Base-by-base conservation (phyloP, 1,140 invertebrate species). In the Phymastichus coffea region DNA sequence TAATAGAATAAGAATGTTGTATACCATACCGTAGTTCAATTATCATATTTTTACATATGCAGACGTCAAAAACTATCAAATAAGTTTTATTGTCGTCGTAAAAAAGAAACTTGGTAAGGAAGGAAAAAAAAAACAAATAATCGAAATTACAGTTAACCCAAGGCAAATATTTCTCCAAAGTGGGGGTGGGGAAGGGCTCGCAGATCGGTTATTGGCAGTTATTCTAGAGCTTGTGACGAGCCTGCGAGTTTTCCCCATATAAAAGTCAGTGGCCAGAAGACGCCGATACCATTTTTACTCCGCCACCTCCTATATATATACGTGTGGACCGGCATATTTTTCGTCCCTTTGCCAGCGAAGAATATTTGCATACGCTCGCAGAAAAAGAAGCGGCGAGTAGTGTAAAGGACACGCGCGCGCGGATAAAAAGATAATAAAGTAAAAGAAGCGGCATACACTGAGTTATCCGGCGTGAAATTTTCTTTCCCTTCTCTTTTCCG, bases 301-400 rank as follows among this genome's bases (percentile, higher is more conserved):
- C 41, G 37, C 38, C 40, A 43, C 57, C 44, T 35, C 40, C n/a
- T n/a, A n/a, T n/a, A n/a, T n/a, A n/a, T n/a, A 23, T 15, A 15
- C 10, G 15, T 17, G 20, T 12, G 17, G 15, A 14, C 7, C 38
- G 30, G n/a, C 37, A 58, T 48, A 53, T 53, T 53, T 48, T 38
- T 41, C 56, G 35, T 20, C 37, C 19, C 26, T 51, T n/a, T n/a
- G n/a, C n/a, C n/a, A n/a, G n/a, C n/a, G n/a, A n/a, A n/a, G n/a
- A n/a, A 43, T 61, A 70, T 70, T 70, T 70, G 65, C 68, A 68
- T 68, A 66, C 59, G 68, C 63, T 68, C 55, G 59, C 63, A 60
- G 54, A 61, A 54, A 60, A 53, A 43, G 20, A 57, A 22, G 30
- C 17, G 17, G 22, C 14, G n/a, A n/a, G n/a, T n/a, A n/a, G n/a